Evolutionary conservation across 2,888 invertebrate genomes (phyloP).

Genomic region (Dolomedes plantarius): DNA sequence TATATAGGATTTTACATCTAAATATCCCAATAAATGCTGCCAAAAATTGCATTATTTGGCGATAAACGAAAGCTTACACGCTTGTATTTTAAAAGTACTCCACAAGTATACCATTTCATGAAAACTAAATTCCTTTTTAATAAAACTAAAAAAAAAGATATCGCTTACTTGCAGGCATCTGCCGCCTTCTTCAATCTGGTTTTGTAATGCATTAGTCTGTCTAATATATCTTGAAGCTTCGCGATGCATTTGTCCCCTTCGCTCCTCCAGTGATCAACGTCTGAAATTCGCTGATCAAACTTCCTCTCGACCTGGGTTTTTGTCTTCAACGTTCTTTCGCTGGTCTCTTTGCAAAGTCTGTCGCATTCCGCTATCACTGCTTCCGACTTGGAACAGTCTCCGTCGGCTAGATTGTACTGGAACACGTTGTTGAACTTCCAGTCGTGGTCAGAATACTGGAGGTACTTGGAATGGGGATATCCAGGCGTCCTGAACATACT

Average conservation of each 20-base stretch:
- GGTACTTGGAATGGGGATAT: slow-evolving; percentile 37
- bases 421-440: slow-evolving; percentile 55
- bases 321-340: slow-evolving; percentile 31
- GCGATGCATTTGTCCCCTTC: slow-evolving; percentile 41
- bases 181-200: slow-evolving; percentile 34
- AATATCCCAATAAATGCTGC: too few relatives aligned
- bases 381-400: slow-evolving; percentile 49
- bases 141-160: too few relatives aligned
- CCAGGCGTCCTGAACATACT: slow-evolving; percentile 45
- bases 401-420: slow-evolving; percentile 53
- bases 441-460: slow-evolving; percentile 48
- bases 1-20: too few relatives aligned
- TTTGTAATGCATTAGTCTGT: slow-evolving; percentile 41
- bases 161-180: slow-evolving; percentile 12
- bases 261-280: slow-evolving; percentile 51
- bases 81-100: too few relatives aligned
- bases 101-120: too few relatives aligned
- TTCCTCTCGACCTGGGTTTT: slow-evolving; percentile 53
- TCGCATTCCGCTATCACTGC: slow-evolving; percentile 50
- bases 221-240: slow-evolving; percentile 40
- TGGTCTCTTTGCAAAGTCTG: slow-evolving; percentile 46
- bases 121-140: too few relatives aligned
- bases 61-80: too few relatives aligned
- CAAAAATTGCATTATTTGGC: too few relatives aligned
- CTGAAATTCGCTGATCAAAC: slow-evolving; percentile 56